These are phyloP conservation scores for Plagiodera versicolora DNA, from an alignment of 2,888 invertebrate genomes.

Conservation along the genomic window DNA sequence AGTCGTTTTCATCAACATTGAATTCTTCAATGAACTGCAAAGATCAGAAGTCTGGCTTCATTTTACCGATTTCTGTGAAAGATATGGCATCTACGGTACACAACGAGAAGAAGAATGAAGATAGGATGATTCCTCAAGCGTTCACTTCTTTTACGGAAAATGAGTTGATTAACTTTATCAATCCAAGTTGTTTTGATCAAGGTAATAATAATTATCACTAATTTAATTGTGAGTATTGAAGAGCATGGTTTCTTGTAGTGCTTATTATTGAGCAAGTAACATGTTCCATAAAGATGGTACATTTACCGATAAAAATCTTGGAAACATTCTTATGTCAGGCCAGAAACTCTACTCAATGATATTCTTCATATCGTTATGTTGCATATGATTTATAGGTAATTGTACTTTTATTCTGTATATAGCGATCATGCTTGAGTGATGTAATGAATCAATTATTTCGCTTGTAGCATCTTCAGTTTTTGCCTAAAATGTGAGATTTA, in stretches of 20 bases:
- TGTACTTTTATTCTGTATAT: not conserved
- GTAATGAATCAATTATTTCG: not conserved
- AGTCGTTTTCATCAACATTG: conserved; percentile 22
- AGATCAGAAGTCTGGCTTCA: conserved; percentile 37
- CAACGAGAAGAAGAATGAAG: conserved; percentile 54
- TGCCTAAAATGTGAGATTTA: not conserved
- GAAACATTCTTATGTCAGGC: no score
- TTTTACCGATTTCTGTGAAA: conserved; percentile 44
- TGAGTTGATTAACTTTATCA: conserved; percentile 85
- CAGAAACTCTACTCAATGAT: no score
- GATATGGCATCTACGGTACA: conserved; percentile 42
- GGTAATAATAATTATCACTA: conserved; percentile 55
- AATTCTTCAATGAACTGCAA: conserved; percentile 21
- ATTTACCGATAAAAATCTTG: not conserved
- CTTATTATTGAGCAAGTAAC: not conserved
- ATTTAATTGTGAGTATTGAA: conserved; percentile 10
- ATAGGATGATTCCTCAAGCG: conserved; percentile 67
- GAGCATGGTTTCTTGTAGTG: conserved; percentile 25
- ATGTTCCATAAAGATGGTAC: not conserved
- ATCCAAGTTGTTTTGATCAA: conserved; percentile 87
- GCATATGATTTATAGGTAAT: not conserved
- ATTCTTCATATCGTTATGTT: no score
- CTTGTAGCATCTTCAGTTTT: not conserved
- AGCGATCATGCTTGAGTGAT: not conserved
- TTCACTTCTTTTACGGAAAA: conserved; percentile 84